Base-by-base conservation (phyloP, 2,113 vertebrate species). In the Xiphophorus maculatus region DNA sequence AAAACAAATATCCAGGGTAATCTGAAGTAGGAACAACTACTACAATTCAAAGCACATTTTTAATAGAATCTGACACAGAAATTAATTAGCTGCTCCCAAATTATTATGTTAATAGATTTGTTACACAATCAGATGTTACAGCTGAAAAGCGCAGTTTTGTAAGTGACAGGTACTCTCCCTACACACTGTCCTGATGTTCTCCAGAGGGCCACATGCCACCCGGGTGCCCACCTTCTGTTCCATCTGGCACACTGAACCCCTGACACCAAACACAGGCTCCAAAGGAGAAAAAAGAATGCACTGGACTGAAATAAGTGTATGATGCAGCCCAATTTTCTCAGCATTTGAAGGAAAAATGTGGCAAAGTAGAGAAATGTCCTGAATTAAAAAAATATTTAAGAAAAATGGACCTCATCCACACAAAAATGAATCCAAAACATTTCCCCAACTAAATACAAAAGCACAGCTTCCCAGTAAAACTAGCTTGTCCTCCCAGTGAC, bases 241-340 rank as follows among this genome's bases (percentile, higher is more conserved):
- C 81, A 91, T 81, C 85, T 91, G 91, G 91, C 90, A 91, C 88
- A 91, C 83, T 90, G 88, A 91, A 90, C 88, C 89, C 68, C 82
- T 85, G 86, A 88, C 89, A 87, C 84, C 12, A 19, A 14, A 27
- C 42, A 33, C 63, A 2, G 77, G 15, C 69, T 71, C 27, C 35
- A 73, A 7, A 7, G 5, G 1, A 15, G 1, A 40, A 66, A 12
- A 11, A 66, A 13, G 35, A 4, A 40, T 35, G 5, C 25, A n/a
- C 15, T 10, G 7, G 32, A 58, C 25, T 58, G 17, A 25, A 58
- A 58, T 25, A 58, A 58, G 25, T 58, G 22, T 8, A 58, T n/a
- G 22, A 58, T 44, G 42, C 42, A 15, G 15, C 42, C 42, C 4
- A 44, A 44, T 48, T 48, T 48, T 5, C 5, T 19, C 48, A 54